These are phyloP conservation scores for Numida meleagris DNA, from an alignment of 2,113 vertebrate species.

Conservation along the genomic window DNA sequence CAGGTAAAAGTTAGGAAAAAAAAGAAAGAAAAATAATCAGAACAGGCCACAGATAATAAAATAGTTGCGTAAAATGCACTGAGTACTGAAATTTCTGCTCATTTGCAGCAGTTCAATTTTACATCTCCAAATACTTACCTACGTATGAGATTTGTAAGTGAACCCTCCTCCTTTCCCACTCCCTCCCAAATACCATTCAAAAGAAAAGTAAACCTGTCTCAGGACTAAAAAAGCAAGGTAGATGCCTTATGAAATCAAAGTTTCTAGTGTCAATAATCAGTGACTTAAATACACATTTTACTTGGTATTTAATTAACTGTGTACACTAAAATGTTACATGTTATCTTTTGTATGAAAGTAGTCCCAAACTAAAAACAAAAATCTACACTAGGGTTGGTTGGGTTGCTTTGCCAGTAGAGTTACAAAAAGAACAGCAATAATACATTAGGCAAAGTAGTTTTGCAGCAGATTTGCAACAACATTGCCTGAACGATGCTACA, in stretches of 20 bases:
- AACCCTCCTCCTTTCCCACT: background rate
- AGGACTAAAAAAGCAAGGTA: slow-evolving; percentile 21
- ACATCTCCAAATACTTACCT: slow-evolving; percentile 80
- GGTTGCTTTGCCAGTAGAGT: background rate
- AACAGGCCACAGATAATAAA: slow-evolving; percentile 73
- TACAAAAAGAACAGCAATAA: background rate
- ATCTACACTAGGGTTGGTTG: background rate
- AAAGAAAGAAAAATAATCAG: slow-evolving; percentile 70
- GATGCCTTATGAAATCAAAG: slow-evolving; percentile 42
- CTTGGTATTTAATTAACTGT: background rate
- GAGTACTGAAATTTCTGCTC: slow-evolving; percentile 82
- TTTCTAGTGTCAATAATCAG: background rate
- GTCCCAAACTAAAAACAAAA: background rate
- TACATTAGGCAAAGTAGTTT: slow-evolving; percentile 15
- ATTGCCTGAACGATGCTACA: background rate
- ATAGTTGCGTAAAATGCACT: slow-evolving; percentile 68
- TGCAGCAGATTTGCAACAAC: background rate
- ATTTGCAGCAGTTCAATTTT: slow-evolving; percentile 76
- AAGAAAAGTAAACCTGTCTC: slow-evolving; percentile 86
- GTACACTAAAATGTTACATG: background rate
- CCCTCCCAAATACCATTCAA: background rate
- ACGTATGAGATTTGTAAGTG: slow-evolving; percentile 18
- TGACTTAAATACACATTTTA: background rate
- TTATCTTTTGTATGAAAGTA: background rate
- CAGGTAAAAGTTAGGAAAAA: slow-evolving; percentile 73